Evolutionary conservation across 2,888 invertebrate species (phyloP).

Genomic region (Cenopis cana): DNA sequence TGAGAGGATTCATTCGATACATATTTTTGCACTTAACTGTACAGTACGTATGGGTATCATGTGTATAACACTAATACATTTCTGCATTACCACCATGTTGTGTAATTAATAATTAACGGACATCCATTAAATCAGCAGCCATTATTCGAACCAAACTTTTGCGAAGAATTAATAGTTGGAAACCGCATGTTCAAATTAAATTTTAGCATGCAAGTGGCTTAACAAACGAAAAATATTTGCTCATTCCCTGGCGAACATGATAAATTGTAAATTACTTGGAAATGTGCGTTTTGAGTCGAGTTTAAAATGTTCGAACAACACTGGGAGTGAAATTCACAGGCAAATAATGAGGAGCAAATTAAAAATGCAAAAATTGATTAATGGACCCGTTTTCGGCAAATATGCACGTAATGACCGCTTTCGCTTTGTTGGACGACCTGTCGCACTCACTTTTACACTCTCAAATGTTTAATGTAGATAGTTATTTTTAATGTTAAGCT

Average conservation of each 20-base stretch:
- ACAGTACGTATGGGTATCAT: too few relatives aligned
- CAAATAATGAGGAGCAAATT: slow-evolving; percentile 83
- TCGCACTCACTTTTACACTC: slow-evolving; percentile 46
- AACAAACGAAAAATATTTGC: slow-evolving; percentile 81
- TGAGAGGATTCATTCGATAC: too few relatives aligned
- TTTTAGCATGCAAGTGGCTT: slow-evolving; percentile 74
- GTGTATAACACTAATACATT: slow-evolving; percentile 8
- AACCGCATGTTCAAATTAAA: slow-evolving; percentile 71
- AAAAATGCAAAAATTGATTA: slow-evolving; percentile 85
- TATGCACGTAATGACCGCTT: slow-evolving; percentile 71
- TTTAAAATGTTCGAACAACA: slow-evolving; percentile 76
- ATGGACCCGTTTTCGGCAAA: slow-evolving; percentile 76
- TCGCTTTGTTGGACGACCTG: slow-evolving; percentile 51
- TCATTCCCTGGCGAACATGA: slow-evolving; percentile 80
- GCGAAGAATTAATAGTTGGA: slow-evolving; percentile 58
- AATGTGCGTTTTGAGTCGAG: slow-evolving; percentile 74
- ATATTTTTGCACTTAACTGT: too few relatives aligned
- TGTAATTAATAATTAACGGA: slow-evolving; percentile 27
- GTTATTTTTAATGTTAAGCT: too few relatives aligned
- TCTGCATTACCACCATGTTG: slow-evolving; percentile 8
- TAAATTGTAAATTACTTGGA: slow-evolving; percentile 84
- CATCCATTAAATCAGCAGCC: slow-evolving; percentile 37
- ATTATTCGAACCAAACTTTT: slow-evolving; percentile 56
- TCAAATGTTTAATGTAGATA: background rate
- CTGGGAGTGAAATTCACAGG: slow-evolving; percentile 76